Conservation (phyloP, 2,113 vertebrate genomes). For the Oryzias curvinotus region DNA sequence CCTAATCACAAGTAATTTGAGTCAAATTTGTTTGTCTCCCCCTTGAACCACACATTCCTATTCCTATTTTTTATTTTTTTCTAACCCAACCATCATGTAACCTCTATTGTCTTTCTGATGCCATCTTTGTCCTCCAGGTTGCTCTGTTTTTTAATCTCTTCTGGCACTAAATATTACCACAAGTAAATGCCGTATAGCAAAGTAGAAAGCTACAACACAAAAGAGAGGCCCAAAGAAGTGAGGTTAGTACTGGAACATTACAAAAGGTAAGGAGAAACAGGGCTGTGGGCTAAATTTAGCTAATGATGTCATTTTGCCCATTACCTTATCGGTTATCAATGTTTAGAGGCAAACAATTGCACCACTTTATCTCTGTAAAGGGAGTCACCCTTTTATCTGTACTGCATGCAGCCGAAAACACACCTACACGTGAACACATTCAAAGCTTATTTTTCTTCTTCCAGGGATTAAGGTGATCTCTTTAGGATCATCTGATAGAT, state of each 20-base stretch:
- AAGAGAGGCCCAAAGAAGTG: background rate
- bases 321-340: constrained; percentile 29
- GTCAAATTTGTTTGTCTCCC: constrained; percentile 44
- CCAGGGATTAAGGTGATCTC: constrained; percentile 50
- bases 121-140: constrained; percentile 33
- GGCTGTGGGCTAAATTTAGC: background rate
- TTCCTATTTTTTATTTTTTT: constrained; percentile 15
- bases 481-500: constrained; percentile 54
- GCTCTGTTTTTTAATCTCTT: constrained; percentile 22
- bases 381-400: background rate
- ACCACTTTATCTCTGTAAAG: constrained; percentile 7
- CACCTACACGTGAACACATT: constrained; percentile 5
- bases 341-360: constrained; percentile 12
- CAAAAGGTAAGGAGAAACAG: background rate
- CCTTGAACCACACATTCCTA: constrained; percentile 2
- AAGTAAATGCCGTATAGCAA: background rate
- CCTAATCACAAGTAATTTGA: constrained; percentile 57
- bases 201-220: constrained; percentile 1
- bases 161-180: background rate
- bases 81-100: constrained; percentile 25
- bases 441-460: constrained; percentile 46
- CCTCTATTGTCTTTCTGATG: constrained; percentile 49
- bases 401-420: constrained; percentile 12
- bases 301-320: constrained; percentile 13
- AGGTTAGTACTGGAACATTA: background rate